Base-by-base conservation (phyloP, 2,888 invertebrate species). In the Eupelmus urozonus region DNA sequence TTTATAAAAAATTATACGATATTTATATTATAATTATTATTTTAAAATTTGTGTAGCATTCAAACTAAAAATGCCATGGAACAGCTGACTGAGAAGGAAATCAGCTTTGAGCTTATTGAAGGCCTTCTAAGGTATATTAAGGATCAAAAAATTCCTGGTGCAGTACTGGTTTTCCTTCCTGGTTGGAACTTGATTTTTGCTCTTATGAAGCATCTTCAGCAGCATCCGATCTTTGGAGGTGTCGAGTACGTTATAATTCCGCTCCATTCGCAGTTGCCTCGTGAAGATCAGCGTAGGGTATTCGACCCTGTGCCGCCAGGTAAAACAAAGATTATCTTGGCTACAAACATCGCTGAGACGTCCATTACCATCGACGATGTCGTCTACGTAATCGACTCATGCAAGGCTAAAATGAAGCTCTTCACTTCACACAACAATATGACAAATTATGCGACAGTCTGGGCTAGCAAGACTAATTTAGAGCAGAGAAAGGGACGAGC, bases 391-490 rank as follows among this genome's bases (percentile, higher is more conserved):
- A 96, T 99, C 79, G 99, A 99, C 89, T 96, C 96, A 57, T 98
- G 99, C 91, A 98, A 98, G 90, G 96, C 97, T 0, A 98, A 98
- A 89, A 97, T 98, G 94, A 98, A 99, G 88, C 92, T 98, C 87
- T 99, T 98, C 88, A 98, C 98, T 0, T 97, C 98, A 0, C 98
- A 98, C 90, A 99, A 99, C 90, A 99, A 99, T 90, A 96, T 99
- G 95, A 98, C 98, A 0, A 98, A 98, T 85, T 99, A 98, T 88
- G 98, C 98, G 0, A 98, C 98, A 0, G 98, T 96, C 0, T 97
- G 97, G 97, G 98, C 98, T 0, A 97, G 97, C 80, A 94, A 93
- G 88, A 97, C 98, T 0, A 99, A 98, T 90, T 90, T 99, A 79
- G 97, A 98, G 89, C 99, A 99, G 90, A 92, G 98, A 5, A 95